Evolutionary conservation across 2,113 vertebrate genomes (phyloP), one percentile per base, ranked within the genome.

Genomic region (Chionodraco myersi): DNA sequence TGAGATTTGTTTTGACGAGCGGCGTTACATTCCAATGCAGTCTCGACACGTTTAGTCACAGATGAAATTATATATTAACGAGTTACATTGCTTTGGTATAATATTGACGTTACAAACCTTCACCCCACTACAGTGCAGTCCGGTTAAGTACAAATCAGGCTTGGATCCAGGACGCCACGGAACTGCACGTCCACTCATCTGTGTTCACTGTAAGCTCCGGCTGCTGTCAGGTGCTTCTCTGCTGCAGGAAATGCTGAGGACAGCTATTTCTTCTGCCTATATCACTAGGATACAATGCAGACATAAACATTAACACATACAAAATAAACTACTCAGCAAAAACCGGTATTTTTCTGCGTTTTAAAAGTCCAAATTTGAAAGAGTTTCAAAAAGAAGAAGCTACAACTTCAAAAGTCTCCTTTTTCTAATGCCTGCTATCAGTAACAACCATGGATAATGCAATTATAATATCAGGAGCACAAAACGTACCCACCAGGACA

Each of bases 61-160:
- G 7, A 3, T 15, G 6, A 26, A 7, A 8, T 5, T 1, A 0
- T 4, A 53, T 15, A 13, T 72, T 5, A 3, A n/a, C 51, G 14
- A 7, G 41, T 48, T 45, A n/a, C 4, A 52, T 44, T 0, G 2
- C 5, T 23, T 11, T 47, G 12, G 11, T 52, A 14, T 15, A 3
- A 15, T 13, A 23, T 4, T 67, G 51, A 7, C 41, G 36, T 52
- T n/a, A 68, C 72, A 74, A 61, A 92, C 58, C 80, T 80, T 83
- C 59, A 66, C 47, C 47, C 34, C 23, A 26, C 51, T 48, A 67
- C 61, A 15, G 54, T 34, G 1, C 23, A 44, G 23, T 57, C 61
- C 34, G n/a, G 16, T 49, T 51, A 58, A 73, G 48, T 62, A 23
- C 16, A 70, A 52, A 26, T 60, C 18, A 72, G 14, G 10, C 67